These are phyloP conservation scores for Oligia strigilis DNA, from an alignment of 2,888 invertebrate genomes.

Conservation along the genomic window DNA sequence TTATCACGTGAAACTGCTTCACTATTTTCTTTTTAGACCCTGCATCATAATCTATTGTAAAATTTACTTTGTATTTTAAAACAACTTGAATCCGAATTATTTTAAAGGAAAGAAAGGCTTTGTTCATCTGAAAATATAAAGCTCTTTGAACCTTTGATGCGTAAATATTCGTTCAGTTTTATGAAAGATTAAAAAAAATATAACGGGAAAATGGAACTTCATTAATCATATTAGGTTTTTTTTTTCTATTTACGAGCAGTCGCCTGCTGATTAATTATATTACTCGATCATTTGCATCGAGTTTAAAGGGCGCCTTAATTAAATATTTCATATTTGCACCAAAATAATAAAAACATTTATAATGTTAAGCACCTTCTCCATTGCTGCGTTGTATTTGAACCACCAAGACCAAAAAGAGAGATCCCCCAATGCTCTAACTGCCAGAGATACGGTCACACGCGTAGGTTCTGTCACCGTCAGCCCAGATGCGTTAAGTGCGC, in stretches of 20 bases:
- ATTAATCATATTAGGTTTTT: neutral
- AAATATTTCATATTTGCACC: neutral
- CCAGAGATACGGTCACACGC: no score
- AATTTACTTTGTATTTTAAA: no score
- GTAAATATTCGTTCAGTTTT: neutral
- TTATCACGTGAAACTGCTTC: no score
- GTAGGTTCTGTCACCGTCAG: no score
- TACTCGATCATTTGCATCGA: neutral
- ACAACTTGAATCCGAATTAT: neutral
- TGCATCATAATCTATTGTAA: no score
- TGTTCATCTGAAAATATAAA: neutral
- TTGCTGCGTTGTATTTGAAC: no score
- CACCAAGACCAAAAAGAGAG: no score
- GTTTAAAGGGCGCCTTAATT: neutral
- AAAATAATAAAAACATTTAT: no score
- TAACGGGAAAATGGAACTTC: constrained; percentile 6
- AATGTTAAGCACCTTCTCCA: no score
- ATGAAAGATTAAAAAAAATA: neutral
- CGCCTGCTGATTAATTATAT: neutral
- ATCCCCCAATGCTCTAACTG: no score
- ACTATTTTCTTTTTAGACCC: no score
- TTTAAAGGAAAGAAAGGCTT: neutral
- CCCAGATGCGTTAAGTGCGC: no score
- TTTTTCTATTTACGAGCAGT: neutral
- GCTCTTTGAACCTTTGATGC: neutral